Evolutionary conservation across 2,113 vertebrate species (phyloP).

Genomic region (Sterrhoptilus dennistouni): DNA sequence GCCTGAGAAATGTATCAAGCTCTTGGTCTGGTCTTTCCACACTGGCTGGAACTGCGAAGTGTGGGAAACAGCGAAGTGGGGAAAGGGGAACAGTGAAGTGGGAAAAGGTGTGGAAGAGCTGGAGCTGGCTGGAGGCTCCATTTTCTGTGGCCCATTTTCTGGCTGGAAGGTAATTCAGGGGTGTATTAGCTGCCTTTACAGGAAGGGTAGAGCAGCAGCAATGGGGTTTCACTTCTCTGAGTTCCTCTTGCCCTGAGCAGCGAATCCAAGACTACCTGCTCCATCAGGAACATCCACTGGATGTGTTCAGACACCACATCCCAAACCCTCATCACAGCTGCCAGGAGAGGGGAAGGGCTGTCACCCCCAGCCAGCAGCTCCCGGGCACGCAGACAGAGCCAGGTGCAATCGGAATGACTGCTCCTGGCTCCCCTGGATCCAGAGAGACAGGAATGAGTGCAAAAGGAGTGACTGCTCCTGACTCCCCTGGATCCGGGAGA

Average conservation of each 20-base stretch:
- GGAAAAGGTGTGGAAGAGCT: neutral
- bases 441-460: neutral
- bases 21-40: neutral
- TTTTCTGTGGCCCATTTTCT: neutral
- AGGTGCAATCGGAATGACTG: neutral
- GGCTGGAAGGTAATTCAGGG: neutral
- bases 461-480: neutral
- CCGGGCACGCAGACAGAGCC: accelerated
- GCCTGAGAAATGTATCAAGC: neutral
- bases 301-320: neutral
- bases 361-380: neutral
- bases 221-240: neutral
- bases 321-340: accelerated
- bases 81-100: neutral
- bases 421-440: neutral
- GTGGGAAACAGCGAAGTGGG: neutral
- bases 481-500: accelerated
- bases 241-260: neutral
- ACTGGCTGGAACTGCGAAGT: too few species aligned
- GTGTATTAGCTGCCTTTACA: neutral
- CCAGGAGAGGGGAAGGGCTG: neutral
- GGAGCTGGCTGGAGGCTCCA: neutral
- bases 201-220: neutral
- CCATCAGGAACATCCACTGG: neutral
- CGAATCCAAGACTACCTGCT: neutral